A percentile compares a stretch with the other conserved stretches of the same genome.
Conservation (phyloP, 2,888 invertebrate species). For the Watsonalla binaria region DNA sequence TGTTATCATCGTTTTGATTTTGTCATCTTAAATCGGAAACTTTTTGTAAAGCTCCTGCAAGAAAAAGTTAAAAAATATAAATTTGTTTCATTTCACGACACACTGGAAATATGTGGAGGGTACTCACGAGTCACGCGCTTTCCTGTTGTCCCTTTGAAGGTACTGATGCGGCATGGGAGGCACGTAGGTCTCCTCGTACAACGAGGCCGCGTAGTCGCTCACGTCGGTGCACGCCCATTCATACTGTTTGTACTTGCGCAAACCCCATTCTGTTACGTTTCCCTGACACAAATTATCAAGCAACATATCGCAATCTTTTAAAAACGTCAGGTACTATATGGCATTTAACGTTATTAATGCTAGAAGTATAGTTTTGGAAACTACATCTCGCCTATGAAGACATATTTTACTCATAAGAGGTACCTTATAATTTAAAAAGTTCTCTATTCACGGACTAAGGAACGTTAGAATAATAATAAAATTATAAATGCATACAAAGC, state of each 20-base stretch:
- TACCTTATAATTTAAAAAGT: too few relatives aligned
- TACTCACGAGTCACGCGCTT: constrained; percentile 54
- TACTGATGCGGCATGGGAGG: constrained; percentile 58
- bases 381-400: too few relatives aligned
- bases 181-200: constrained; percentile 60
- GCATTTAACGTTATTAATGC: too few relatives aligned
- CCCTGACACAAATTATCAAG: constrained; percentile 40
- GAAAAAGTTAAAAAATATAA: constrained; percentile 42
- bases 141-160: constrained; percentile 46
- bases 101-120: background rate
- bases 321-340: too few relatives aligned
- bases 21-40: constrained; percentile 70
- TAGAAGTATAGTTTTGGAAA: too few relatives aligned
- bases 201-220: constrained; percentile 55
- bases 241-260: constrained; percentile 50
- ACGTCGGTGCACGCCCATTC: constrained; percentile 72
- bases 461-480: too few relatives aligned
- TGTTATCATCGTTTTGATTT: constrained; percentile 75
- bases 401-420: too few relatives aligned
- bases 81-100: constrained; percentile 19
- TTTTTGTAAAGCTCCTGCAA: constrained; percentile 76
- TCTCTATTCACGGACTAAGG: too few relatives aligned
- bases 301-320: background rate
- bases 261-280: constrained; percentile 69
- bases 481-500: constrained; percentile 49